phyloP scores from a whole-genome alignment of 2,797 vertebrate genomes.

The Trichosurus vulpecula region DNA sequence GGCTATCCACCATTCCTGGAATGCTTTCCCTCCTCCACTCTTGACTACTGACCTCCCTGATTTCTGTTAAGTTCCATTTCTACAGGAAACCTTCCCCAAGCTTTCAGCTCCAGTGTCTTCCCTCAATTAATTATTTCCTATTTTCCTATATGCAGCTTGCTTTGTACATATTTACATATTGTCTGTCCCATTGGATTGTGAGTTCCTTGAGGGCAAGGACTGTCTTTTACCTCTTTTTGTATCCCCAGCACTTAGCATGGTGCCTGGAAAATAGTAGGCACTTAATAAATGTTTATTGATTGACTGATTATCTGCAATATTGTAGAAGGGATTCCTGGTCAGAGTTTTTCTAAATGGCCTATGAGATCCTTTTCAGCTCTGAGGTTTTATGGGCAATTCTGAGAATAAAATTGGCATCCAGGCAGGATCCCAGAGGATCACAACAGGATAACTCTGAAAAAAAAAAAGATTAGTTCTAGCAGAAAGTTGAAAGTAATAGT shows the following conservation, averaged over 20 bases:
- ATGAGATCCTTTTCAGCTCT: not conserved
- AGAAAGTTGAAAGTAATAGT: not conserved
- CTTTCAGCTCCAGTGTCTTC: not conserved
- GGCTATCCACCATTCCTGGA: not conserved
- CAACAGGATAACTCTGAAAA: not conserved
- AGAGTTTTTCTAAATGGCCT: not conserved
- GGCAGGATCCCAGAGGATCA: not conserved
- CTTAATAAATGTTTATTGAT: not conserved
- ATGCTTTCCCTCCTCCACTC: not conserved
- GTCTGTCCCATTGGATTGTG: not conserved
- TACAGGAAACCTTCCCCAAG: not conserved
- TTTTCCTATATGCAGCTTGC: not conserved
- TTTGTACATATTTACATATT: not conserved
- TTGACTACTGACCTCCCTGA: not conserved
- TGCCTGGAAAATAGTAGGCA: not conserved
- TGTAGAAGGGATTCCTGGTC: not conserved
- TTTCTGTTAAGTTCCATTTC: not conserved
- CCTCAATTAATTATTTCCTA: too few species aligned
- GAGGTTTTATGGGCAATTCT: not conserved
- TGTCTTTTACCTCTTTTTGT: not conserved
- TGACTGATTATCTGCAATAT: not conserved
- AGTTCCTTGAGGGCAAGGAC: not conserved
- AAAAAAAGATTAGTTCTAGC: not conserved
- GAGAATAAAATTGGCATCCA: not conserved
- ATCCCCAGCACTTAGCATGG: not conserved